Percentiles rank a stretch among this genome's conserved stretches.
Conservation (phyloP, 2,888 invertebrate species). For the Pristionchus exspectatus region DNA sequence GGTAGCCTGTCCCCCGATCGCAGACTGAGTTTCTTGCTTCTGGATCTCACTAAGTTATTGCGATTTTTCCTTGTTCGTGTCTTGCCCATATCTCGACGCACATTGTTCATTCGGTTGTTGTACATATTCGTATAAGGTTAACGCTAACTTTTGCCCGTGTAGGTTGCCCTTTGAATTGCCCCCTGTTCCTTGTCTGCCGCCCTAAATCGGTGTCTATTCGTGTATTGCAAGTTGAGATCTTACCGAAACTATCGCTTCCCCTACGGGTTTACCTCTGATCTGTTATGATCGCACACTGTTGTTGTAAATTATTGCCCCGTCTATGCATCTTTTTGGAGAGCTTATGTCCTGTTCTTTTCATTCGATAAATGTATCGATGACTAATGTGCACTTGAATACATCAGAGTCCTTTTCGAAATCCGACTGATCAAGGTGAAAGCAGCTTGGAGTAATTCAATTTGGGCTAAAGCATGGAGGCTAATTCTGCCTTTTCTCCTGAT, state of each 20-base stretch:
- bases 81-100: constrained; percentile 29
- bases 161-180: constrained; percentile 2
- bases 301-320: background rate
- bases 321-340: background rate
- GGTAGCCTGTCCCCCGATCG: constrained; percentile 2
- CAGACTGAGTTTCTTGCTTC: background rate
- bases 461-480: background rate
- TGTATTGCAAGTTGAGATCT: background rate
- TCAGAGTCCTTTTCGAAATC: background rate
- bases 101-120: background rate
- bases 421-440: background rate
- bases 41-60: constrained; percentile 36
- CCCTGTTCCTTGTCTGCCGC: background rate
- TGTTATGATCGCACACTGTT: background rate
- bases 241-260: constrained; percentile 26
- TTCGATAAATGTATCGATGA: constrained; percentile 35
- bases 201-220: background rate
- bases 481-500: too few species aligned
- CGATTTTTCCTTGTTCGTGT: background rate
- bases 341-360: background rate
- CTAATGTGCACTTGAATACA: background rate
- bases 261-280: background rate
- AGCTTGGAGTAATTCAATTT: background rate
- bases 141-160: background rate
- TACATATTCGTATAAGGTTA: constrained; percentile 33